phyloP scores from a whole-genome alignment of 2,888 invertebrate genomes.

The Cataglyphis livida region DNA sequence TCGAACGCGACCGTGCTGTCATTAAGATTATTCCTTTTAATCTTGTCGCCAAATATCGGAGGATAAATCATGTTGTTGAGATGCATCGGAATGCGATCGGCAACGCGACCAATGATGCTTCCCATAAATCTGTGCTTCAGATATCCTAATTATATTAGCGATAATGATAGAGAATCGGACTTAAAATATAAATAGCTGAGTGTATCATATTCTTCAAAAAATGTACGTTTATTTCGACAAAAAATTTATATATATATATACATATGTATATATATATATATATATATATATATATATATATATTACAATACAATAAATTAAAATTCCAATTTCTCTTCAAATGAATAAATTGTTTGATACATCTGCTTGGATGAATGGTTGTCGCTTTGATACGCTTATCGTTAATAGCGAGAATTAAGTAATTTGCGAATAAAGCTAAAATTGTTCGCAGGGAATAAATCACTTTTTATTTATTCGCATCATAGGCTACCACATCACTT shows the following conservation, averaged over 20 bases:
- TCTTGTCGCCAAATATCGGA: slow-evolving; percentile 72
- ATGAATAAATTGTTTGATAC: not conserved
- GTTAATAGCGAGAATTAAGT: slow-evolving; percentile 5
- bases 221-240: not conserved
- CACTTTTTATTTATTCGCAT: not conserved
- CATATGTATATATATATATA: no score
- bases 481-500: not conserved
- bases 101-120: slow-evolving; percentile 87
- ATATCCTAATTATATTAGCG: slow-evolving; percentile 81
- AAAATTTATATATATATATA: slow-evolving; percentile 56
- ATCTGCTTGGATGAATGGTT: not conserved
- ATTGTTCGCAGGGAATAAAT: not conserved
- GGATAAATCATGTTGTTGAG: slow-evolving; percentile 84
- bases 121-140: slow-evolving; percentile 86
- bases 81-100: slow-evolving; percentile 86
- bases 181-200: not conserved
- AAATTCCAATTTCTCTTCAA: not conserved
- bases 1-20: slow-evolving; percentile 85
- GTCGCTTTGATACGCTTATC: not conserved
- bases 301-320: not conserved
- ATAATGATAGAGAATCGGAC: not conserved
- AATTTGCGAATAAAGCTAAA: not conserved
- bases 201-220: not conserved
- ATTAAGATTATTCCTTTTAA: slow-evolving; percentile 47
- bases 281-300: not conserved